Evolutionary conservation across 2,888 invertebrate species (phyloP), one percentile per base, ranked within the genome.

Genomic region (Ceramica pisi): DNA sequence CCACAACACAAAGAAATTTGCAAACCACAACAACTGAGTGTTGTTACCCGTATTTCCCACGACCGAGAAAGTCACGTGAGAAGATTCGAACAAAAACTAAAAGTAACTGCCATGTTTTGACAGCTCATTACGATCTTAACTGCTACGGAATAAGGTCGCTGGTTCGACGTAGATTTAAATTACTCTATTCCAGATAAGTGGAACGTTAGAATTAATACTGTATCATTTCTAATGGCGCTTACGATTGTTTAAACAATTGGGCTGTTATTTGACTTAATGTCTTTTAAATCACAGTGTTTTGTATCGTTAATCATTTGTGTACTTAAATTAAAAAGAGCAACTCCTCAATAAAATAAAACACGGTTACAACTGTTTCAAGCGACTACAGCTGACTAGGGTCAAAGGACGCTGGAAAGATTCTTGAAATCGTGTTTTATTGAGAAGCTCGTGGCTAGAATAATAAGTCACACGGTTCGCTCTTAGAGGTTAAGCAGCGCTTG

Each of bases 31-130:
- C 68, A 84, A 85, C 80, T 74, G 81, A 79, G 70, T 71, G 72
- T 73, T 84, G 84, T 64, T 57, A 41, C 41, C 1, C 2, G 41
- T 41, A 64, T 74, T 90, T 92, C 92, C 84, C 92, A 92, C 92
- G 92, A 86, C 82, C 83, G 87, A 86, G 91, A 93, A 92, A 92
- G 92, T 91, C 87, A 89, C 90, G 91, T 92, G 92, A 88, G 92
- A 92, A 90, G 68, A 63, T 67, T 35, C 9, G 35, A 71, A 75
- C 76, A 80, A 78, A 73, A 83, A 79, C 64, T 50, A 75, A 72
- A 68, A 79, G 68, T 81, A 64, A 78, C 61, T 48, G 63, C 68
- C 73, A 63, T 67, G 60, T 65, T 82, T 68, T 73, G 72, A 64
- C 48, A 14, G 63, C 61, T 74, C 63, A 68, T 75, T 76, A 78